Evolutionary conservation across 53 echinoderm and acorn worm species (phyloP), one percentile per base, ranked within the genome.

Genomic region (Hippasteria phrygiana): DNA sequence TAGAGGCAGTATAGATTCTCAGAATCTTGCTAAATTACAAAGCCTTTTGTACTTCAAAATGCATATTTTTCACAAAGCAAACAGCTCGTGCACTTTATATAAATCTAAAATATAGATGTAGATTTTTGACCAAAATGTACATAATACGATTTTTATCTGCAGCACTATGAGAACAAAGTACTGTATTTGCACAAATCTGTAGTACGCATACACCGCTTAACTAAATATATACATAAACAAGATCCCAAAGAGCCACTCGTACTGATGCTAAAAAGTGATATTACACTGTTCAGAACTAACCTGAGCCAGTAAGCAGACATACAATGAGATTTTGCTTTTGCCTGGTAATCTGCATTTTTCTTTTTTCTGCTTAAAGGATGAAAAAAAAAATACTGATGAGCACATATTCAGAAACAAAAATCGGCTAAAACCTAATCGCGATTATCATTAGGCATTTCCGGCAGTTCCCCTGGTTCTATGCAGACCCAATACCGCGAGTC

Each of bases 111-210:
- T 78, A 77, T 79, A 89, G 53, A 89, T n/a, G n/a, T n/a, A 64
- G 43, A 24, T 66, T 88, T 69, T 51, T 89, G 34, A 89, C 70
- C 63, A 83, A 83, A 83, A 83, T 70, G 17, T 79, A 89, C 78
- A 78, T 47, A 59, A 31, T 34, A 33, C 36, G 12, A 3, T n/a
- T 72, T 43, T 24, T 3, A 14, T 67, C 34, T 67, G n/a, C 51
- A 78, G 36, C 35, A 77, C 77, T 55, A 20, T 55, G 20, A 8
- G 36, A 12, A 8, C 10, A 77, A 35, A 48, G 37, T 76, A 76
- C 54, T 76, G 76, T 76, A 8, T 18, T 24, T 24, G 53, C 75
- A 51, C 32, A 36, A 17, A 75, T 32, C 5, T 59, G 51, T 26
- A 59, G 20, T 59, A 24, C 59, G n/a, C 26, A 7, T 24, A 59